phyloP scores from a whole-genome alignment of 2,888 invertebrate species.

The Athetis lepigone region DNA sequence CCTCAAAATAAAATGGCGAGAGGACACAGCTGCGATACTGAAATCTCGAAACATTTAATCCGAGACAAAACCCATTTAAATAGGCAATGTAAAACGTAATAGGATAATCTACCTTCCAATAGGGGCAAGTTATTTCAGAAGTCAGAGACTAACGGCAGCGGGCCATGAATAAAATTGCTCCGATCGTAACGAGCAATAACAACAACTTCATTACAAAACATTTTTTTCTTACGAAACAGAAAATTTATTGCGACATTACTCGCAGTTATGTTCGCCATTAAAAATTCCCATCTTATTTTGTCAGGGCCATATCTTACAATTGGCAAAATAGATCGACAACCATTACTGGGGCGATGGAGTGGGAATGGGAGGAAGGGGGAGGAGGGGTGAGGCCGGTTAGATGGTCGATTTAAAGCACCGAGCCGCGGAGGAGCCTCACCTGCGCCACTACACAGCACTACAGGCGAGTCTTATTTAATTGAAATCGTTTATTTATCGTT shows the following conservation, averaged over 20 bases:
- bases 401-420: conserved; percentile 64
- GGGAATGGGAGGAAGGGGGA: conserved; percentile 15
- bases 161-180: conserved; percentile 51
- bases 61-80: conserved; percentile 55
- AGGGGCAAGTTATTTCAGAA: conserved; percentile 42
- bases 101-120: conserved; percentile 50
- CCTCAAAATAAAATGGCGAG: conserved; percentile 31
- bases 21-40: conserved; percentile 45
- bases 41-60: conserved; percentile 47
- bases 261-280: conserved; percentile 76
- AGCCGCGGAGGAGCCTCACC: conserved; percentile 68
- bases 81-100: conserved; percentile 57
- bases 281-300: conserved; percentile 79
- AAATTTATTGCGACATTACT: conserved; percentile 72
- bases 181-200: conserved; percentile 57
- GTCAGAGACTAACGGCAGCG: conserved; percentile 38
- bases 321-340: conserved; percentile 75
- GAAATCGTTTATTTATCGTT: conserved; percentile 70
- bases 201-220: conserved; percentile 69
- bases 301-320: conserved; percentile 77
- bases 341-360: conserved; percentile 65
- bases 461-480: conserved; percentile 65
- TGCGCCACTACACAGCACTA: conserved; percentile 61
- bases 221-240: conserved; percentile 64
- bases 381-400: conserved; percentile 32